Evolutionary conservation across 1,140 invertebrate genomes (phyloP).

Genomic region (Drosophila triauraria): DNA sequence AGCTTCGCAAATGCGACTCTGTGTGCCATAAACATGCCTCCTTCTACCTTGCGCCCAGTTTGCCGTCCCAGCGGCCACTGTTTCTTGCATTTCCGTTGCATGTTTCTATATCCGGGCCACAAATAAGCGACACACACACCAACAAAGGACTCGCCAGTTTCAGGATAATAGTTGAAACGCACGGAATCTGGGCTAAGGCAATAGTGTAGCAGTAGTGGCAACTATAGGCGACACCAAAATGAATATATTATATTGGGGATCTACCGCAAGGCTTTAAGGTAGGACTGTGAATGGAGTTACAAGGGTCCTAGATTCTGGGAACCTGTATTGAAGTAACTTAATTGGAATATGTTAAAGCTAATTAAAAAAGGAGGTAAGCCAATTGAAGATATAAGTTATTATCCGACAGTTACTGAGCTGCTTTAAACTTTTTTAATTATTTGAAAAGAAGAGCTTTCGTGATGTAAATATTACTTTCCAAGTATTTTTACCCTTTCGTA

Average conservation of each 20-base stretch:
- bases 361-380: too few relatives aligned
- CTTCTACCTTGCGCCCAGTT: conserved; percentile 20
- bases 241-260: conserved; percentile 22
- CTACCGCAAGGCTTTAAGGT: conserved; percentile 30
- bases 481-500: too few relatives aligned
- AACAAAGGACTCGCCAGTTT: conserved; percentile 49
- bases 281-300: background rate
- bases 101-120: conserved; percentile 77
- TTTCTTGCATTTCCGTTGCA: conserved; percentile 70
- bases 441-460: too few relatives aligned
- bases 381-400: too few relatives aligned
- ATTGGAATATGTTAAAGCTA: background rate
- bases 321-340: background rate
- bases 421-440: too few relatives aligned
- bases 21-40: conserved; percentile 51
- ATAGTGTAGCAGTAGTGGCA: conserved; percentile 19
- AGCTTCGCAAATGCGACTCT: conserved; percentile 48
- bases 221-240: conserved; percentile 25
- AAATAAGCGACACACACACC: conserved; percentile 54
- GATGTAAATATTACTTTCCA: too few relatives aligned
- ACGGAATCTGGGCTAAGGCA: conserved; percentile 34
- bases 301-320: background rate
- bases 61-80: conserved; percentile 42
- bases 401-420: too few relatives aligned
- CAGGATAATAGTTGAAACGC: conserved; percentile 49